Conservation (phyloP, 2,888 invertebrate genomes). For the Drosophila ustulata region DNA sequence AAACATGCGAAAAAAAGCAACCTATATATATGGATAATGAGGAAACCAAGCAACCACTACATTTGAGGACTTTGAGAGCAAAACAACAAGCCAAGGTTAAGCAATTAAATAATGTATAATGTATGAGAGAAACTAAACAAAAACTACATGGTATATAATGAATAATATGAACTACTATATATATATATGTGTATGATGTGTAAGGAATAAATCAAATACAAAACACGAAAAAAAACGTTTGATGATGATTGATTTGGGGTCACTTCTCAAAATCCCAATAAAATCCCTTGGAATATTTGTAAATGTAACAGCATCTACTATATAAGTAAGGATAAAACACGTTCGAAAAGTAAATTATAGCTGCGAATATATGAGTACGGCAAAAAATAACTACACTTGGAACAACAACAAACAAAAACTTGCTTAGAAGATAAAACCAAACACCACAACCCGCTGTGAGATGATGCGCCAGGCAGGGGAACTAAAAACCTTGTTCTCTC, state of each 20-base stretch:
- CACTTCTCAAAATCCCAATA: constrained; percentile 1
- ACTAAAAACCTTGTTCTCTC: not conserved
- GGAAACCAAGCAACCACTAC: not conserved
- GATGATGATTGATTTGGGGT: not conserved
- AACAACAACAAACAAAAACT: constrained; percentile 1
- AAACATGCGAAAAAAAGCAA: constrained; percentile 2
- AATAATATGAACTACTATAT: constrained; percentile 3
- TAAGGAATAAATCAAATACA: not conserved
- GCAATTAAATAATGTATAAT: not conserved
- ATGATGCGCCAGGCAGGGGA: not conserved
- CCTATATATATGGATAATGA: not conserved
- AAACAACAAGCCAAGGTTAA: not conserved
- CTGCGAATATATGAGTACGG: not conserved
- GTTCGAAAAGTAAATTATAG: constrained; percentile 8
- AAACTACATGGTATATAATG: not conserved
- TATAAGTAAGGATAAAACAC: constrained; percentile 5
- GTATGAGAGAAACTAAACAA: constrained; percentile 3
- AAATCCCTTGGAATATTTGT: not conserved
- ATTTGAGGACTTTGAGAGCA: not conserved
- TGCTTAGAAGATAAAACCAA: not conserved
- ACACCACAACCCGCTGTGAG: not conserved
- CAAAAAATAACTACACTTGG: not conserved
- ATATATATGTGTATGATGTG: constrained; percentile 1
- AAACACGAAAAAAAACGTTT: not conserved
- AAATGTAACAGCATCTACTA: constrained; percentile 4